Evolutionary conservation across 2,113 vertebrate species (phyloP), one percentile per base, ranked within the genome.

Genomic region (Jacana jacana): DNA sequence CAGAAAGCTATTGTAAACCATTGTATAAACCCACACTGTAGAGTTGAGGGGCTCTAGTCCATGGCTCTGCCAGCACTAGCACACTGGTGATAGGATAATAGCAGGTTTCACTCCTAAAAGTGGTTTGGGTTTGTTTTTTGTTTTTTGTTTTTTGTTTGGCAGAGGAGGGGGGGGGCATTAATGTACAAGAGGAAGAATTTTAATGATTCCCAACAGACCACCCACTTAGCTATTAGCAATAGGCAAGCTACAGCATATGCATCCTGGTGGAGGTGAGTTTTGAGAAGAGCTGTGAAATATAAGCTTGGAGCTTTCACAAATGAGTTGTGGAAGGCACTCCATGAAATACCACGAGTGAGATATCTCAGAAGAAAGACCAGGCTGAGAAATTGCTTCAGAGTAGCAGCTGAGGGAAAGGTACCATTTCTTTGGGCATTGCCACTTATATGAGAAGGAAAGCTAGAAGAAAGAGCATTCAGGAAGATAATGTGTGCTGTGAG

Each of bases 141-240:
- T 31, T 13, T 24, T 17, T 54, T 54, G 28, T 30, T 54, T 54
- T 54, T n/a, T n/a, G n/a, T n/a, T n/a, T n/a, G n/a, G n/a, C n/a
- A n/a, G n/a, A n/a, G 17, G 16, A 22, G 46, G 35, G 15, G 31
- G 9, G 14, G 13, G 46, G 6, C 11, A 39, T 69, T 94, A 80
- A 88, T 73, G 60, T 81, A 73, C 33, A 70, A 80, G 78, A 79
- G 54, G n/a, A 73, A 80, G 63, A 91, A 93, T 95, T 90, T 86
- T 93, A 96, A 95, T 93, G 71, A 83, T 58, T 83, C 71, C 55
- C 33, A 65, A 66, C 54, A 91, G 90, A 86, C 94, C 93, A 96
- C 95, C 95, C 89, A 91, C 91, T 86, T 91, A 81, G 89, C 79
- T 93, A 35, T 71, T 60, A 78, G 71, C 55, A 93, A 17, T 7